phyloP scores from a whole-genome alignment of 92 coral and sea anemone species.

The Porites lobata region DNA sequence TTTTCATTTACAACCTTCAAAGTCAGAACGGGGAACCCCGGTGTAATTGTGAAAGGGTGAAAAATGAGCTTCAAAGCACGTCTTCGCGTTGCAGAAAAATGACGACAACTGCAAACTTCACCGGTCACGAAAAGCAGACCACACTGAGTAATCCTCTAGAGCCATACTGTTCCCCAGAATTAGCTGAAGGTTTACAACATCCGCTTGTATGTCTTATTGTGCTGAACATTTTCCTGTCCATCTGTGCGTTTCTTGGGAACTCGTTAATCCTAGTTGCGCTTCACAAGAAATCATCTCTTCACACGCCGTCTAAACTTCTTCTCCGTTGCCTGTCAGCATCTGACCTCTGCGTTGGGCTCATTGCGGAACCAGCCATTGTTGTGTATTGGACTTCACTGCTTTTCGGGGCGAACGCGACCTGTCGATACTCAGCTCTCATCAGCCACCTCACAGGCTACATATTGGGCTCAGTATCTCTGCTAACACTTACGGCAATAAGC shows the following conservation, averaged over 20 bases:
- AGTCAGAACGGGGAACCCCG: background rate
- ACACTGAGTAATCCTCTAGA: background rate
- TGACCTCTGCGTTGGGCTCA: constrained; percentile 1
- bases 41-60: no score
- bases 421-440: background rate
- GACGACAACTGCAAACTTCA: background rate
- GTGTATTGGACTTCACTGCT: background rate
- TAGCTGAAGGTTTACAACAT: background rate
- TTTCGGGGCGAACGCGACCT: no score
- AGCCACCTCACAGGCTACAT: background rate
- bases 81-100: background rate
- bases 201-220: background rate
- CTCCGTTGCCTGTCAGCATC: constrained; percentile 20
- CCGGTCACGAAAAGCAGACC: background rate
- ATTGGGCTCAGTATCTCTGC: background rate
- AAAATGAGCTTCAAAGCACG: no score
- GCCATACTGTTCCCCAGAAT: background rate
- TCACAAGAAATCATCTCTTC: constrained; percentile 14
- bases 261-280: constrained; percentile 12
- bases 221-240: background rate
- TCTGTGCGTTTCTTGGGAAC: background rate
- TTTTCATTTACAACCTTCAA: background rate
- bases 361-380: constrained; percentile 8
- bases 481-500: background rate
- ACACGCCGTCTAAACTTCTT: constrained; percentile 17